These are phyloP conservation scores for Orthonychiurus folsomi DNA, from an alignment of 2,888 invertebrate genomes.

Conservation along the genomic window DNA sequence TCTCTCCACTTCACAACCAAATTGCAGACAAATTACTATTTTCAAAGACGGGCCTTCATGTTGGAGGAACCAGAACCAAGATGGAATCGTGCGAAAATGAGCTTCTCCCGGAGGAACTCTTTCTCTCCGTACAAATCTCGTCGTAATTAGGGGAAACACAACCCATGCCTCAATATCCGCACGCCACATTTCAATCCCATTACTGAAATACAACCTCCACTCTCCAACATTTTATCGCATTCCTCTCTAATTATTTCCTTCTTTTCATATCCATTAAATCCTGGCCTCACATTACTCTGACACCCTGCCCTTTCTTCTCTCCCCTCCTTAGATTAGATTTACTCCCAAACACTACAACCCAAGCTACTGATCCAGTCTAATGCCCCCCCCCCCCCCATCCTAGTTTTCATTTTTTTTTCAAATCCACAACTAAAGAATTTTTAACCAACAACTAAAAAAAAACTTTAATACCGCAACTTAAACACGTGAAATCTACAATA, in stretches of 20 bases:
- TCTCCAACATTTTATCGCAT: slow-evolving; percentile 39
- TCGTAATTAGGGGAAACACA: slow-evolving; percentile 9
- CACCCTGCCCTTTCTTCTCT: neutral
- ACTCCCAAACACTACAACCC: neutral
- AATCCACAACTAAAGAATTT: too few species aligned
- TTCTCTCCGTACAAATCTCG: neutral
- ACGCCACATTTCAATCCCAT: slow-evolving; percentile 25
- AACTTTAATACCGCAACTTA: too few species aligned
- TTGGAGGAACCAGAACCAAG: too few species aligned
- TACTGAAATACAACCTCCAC: slow-evolving; percentile 22
- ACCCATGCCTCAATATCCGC: slow-evolving; percentile 13
- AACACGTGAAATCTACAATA: too few species aligned
- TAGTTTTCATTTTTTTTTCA: too few species aligned
- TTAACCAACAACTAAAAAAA: too few species aligned
- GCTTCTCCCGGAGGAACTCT: neutral
- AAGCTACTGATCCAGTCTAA: neutral
- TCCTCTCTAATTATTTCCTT: slow-evolving; percentile 41
- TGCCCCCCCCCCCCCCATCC: too few species aligned
- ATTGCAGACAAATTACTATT: slow-evolving; percentile 41
- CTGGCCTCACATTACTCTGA: slow-evolving; percentile 36
- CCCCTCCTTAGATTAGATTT: neutral
- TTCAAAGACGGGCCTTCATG: too few species aligned
- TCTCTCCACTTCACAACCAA: slow-evolving; percentile 38
- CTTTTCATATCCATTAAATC: slow-evolving; percentile 21
- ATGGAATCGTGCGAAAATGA: neutral